Evolutionary conservation across 1,140 invertebrate genomes (phyloP), one percentile per base, ranked within the genome.

Genomic region (Drosophila trapezifrons): DNA sequence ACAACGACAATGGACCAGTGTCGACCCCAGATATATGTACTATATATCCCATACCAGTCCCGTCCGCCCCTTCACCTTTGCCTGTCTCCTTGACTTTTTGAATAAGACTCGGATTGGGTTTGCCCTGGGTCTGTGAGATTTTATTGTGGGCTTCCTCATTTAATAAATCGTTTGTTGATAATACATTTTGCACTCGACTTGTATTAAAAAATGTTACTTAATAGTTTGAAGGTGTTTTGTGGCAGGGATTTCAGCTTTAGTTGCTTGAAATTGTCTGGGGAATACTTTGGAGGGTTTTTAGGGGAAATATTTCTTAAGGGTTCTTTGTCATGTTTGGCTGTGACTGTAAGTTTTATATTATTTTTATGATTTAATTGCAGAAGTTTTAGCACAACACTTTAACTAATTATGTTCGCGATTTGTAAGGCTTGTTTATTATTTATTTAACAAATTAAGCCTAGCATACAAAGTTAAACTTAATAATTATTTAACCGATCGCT

Each of bases 121-220:
- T 43, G 45, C 3, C 27, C 15, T 60, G 57, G 43, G 32, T 20
- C 35, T 47, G 27, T 20, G 13, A 37, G 66, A 83, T 83, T 87
- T 87, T 87, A 89, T 77, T 83, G 84, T 54, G 35, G 67, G 67
- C 66, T 83, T 76, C 74, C 51, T 60, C 80, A 80, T 87, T 89
- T 84, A 59, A 80, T 89, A 87, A 87, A 87, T 89, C 67, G 83
- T 77, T 87, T 89, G 83, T 89, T 80, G 80, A 80, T 89, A 76
- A 80, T 79, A 83, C 72, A 80, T 80, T 64, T 56, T 43, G 43
- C 60, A 64, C 62, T 77, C 29, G 72, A 20, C 76, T 62, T 77
- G 67, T 83, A 87, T 87, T 89, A 89, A 87, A 83, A 89, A 87
- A 60, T 49, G 72, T 51, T 56, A 2, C 8, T 20, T 29, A 72